Base-by-base conservation (phyloP, 92 coral and sea anemone genomes). In the Porites cylindrica region DNA sequence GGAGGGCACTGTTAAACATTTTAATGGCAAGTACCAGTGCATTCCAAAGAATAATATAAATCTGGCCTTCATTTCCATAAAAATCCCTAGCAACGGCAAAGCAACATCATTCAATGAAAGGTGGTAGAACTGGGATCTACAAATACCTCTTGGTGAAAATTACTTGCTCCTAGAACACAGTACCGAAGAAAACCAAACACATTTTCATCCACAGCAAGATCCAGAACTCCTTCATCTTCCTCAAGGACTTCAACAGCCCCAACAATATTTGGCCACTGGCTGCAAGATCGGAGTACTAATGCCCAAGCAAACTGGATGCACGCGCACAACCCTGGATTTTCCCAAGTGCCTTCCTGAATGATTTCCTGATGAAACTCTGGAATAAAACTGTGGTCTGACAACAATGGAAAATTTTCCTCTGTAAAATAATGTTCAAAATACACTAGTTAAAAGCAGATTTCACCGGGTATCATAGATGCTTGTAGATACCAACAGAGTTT, bases 231-330 rank as follows among this genome's bases (percentile, higher is more conserved):
- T 75, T 95, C 98, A 75, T 96, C 99, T 47, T 96, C 98, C 72
- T 91, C 99, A 29, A 96, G 80, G 14, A 95, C 83, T 14, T 94
- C 99, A 38, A 82, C 91, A 14, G 96, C 94, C 26, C 93, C 95
- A 52, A 94, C 95, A 59, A 88, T 54, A 84, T 92, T 90, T n/a
- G 96, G 86, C 95, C 98, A 96, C 91, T 95, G 98, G 81, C 98
- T 91, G 79, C 99, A 96, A 70, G 98, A 88, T 12, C 99, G 87
- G 32, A 96, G 91, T 10, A 88, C 96, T 81, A 95, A 85, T 1
- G 95, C 94, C 99, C 99, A 96, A 32, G 97, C 98, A 83, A 96
- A 90, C 88, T 90, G 96, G 19, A 93, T 85, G 47, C 91, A 80
- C 10, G 99, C 93, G 76, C 94, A 90, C 75, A 96, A 87, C 10